Evolutionary conservation across 2,113 vertebrate species (phyloP).

Genomic region (Phalacrocorax carbo): DNA sequence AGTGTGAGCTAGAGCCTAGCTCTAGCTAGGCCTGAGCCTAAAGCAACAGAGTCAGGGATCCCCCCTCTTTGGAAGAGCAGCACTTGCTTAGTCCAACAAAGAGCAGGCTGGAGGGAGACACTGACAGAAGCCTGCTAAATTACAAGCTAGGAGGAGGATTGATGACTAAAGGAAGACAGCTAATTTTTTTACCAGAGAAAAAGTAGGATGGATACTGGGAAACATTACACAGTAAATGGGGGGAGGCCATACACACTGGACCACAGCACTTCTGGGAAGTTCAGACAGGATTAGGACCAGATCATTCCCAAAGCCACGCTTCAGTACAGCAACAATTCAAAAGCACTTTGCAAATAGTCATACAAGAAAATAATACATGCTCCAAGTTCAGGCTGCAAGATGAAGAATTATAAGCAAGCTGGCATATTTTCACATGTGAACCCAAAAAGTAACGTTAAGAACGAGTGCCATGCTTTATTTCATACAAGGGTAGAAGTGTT

Average conservation of each 20-base stretch:
- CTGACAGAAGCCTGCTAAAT: neutral
- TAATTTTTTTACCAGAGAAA: neutral
- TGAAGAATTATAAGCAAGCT: neutral
- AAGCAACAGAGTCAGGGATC: neutral
- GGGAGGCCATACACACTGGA: neutral
- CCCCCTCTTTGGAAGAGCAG: neutral
- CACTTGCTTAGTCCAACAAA: accelerated
- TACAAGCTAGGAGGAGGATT: neutral
- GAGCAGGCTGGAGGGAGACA: neutral
- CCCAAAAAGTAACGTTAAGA: too few relatives aligned
- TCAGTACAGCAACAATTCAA: neutral
- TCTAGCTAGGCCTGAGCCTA: neutral
- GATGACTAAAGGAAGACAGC: neutral
- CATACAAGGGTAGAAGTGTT: neutral
- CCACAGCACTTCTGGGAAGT: neutral
- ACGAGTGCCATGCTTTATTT: neutral
- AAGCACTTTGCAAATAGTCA: neutral
- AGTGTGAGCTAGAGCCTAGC: accelerated
- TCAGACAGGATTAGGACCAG: neutral
- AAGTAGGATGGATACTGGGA: neutral
- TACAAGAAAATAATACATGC: neutral
- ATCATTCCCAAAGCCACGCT: neutral
- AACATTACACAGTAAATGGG: neutral
- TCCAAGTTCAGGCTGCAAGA: neutral
- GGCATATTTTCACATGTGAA: neutral